Conservation (phyloP, 2,797 vertebrate species). For the Nyctalus aviator region DNA sequence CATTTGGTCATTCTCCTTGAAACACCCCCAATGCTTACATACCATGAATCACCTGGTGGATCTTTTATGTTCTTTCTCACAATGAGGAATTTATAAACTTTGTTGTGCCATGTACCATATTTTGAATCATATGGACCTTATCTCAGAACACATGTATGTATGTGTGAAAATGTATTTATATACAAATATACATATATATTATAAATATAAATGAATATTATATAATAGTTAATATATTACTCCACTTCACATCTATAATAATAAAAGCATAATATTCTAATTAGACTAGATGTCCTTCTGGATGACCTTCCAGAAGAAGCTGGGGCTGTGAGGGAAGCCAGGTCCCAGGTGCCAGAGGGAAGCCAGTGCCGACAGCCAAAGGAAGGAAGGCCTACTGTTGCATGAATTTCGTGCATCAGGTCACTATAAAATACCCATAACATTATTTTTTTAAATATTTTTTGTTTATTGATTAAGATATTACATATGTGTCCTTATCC, state of each 20-base stretch:
- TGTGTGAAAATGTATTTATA: background rate
- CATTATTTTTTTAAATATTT: too few species aligned
- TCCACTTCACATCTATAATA: background rate
- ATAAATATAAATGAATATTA: background rate
- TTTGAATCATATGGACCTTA: background rate
- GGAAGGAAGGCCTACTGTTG: too few species aligned
- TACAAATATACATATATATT: background rate
- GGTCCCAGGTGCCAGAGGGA: too few species aligned
- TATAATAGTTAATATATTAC: background rate
- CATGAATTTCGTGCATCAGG: too few species aligned
- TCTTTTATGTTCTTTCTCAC: background rate
- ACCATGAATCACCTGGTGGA: background rate
- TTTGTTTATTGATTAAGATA: too few species aligned
- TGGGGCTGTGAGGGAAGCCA: too few species aligned
- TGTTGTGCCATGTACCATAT: background rate
- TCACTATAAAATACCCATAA: background rate
- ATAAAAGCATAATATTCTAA: background rate
- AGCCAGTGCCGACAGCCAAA: too few species aligned
- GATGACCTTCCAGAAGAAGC: too few species aligned
- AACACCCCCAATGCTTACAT: background rate
- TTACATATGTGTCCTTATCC: too few species aligned
- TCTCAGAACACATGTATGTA: background rate
- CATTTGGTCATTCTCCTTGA: slow-evolving; percentile 31
- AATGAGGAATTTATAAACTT: slow-evolving; percentile 18
- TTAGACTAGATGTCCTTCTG: too few species aligned